These are phyloP conservation scores for Nothura maculosa DNA, from an alignment of 2,797 vertebrate genomes.

Conservation along the genomic window DNA sequence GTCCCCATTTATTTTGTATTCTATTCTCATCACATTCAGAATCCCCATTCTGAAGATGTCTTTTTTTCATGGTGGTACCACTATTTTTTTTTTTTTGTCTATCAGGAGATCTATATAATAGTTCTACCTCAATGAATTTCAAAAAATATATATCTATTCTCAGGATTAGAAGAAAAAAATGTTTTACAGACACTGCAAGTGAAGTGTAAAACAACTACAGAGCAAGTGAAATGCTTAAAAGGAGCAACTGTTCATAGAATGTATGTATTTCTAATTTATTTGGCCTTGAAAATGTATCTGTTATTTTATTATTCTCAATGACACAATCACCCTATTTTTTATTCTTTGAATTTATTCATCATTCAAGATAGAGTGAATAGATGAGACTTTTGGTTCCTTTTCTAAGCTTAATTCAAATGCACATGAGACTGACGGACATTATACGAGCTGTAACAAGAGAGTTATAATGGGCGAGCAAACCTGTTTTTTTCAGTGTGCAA, in stretches of 20 bases:
- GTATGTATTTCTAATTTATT: not conserved
- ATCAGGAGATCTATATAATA: not conserved
- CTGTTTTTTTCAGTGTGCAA: not conserved
- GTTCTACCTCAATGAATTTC: accelerated
- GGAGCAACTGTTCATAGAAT: not conserved
- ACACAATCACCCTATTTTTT: not conserved
- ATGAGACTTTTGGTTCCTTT: not conserved
- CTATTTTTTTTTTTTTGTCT: not conserved
- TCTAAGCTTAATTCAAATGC: not conserved
- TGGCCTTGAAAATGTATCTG: not conserved
- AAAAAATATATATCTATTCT: not conserved
- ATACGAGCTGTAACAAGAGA: not conserved
- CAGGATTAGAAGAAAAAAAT: not conserved
- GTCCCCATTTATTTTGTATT: not conserved
- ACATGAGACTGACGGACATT: accelerated
- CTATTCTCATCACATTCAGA: not conserved
- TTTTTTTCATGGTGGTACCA: accelerated
- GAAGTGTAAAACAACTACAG: not conserved
- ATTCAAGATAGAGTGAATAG: not conserved
- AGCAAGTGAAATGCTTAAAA: not conserved
- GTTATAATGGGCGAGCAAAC: not conserved
- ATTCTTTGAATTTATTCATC: not conserved
- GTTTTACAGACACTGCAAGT: not conserved
- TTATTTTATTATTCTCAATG: not conserved
- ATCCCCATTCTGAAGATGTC: not conserved